Evolutionary conservation across 2,113 vertebrate species (phyloP), one percentile per base, ranked within the genome.

Genomic region (Tauraco erythrolophus): DNA sequence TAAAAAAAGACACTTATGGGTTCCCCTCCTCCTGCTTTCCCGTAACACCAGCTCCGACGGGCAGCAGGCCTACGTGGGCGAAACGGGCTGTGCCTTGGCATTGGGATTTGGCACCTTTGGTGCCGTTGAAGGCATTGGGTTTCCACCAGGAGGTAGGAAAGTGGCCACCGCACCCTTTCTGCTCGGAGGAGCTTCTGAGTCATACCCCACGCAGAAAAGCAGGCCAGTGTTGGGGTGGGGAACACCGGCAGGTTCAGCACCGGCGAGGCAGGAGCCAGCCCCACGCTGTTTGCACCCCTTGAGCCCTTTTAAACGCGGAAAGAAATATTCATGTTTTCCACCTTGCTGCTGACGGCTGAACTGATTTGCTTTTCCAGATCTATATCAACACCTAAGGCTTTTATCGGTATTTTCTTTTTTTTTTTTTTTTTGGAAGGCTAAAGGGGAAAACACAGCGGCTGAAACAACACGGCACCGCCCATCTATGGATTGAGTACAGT

Each of bases 251-350:
- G 24, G 61, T 35, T 19, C 54, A 83, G 54, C 18, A 0, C 65
- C 27, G 31, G 14, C 0, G 4, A 39, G 17, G 58, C 66, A 53
- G 70, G 87, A 86, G 23, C 45, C 50, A 51, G 53, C 39, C 78
- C 50, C 2, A 3, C 1, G 6, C 17, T 51, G 18, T 61, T 78
- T 25, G 37, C 7, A 17, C 5, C 21, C 15, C 27, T 48, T 0
- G 0, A 68, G n/a, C 21, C 30, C 68, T 72, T 91, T 23, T 7
- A 69, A 87, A 46, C 37, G 43, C 1, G 3, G 37, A 77, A 37
- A 14, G 43, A 84, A 85, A 80, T 69, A 7, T 58, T 45, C 4
- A 0, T 14, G 11, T 74, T 92, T 89, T 43, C 69, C 51, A 51
- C 51, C 30, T 81, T 62, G 35, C 56, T 80, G n/a, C 50, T 57